Conservation (phyloP, 2,113 vertebrate species). For the Lamprologus callipterus region DNA sequence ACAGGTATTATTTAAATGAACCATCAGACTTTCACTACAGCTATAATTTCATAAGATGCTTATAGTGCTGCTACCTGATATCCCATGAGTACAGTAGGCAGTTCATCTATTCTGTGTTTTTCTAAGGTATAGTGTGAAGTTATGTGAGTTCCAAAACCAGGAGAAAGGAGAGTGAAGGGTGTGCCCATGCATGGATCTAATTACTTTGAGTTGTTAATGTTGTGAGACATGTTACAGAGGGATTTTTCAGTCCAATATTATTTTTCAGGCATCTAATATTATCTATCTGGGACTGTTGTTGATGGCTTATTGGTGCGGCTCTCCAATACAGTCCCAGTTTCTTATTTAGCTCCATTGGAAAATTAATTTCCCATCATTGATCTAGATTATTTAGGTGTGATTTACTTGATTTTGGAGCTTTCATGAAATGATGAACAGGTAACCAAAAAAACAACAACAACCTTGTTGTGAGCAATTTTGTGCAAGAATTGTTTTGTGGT, state of each 20-base stretch:
- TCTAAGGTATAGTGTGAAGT: not conserved
- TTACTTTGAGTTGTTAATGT: not conserved
- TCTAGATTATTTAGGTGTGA: not conserved
- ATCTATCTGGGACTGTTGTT: not conserved
- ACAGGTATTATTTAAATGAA: not conserved
- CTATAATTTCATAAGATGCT: not conserved
- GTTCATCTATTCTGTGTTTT: not conserved
- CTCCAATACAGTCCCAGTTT: not conserved
- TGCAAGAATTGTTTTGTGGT: not conserved
- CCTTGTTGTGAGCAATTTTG: not conserved
- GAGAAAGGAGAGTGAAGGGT: not conserved
- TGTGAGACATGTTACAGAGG: not conserved
- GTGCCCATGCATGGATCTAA: not conserved
- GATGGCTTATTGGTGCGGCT: not conserved
- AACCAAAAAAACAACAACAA: fast-evolving
- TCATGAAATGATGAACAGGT: not conserved
- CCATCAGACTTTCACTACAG: not conserved
- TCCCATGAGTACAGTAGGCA: not conserved
- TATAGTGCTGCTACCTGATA: not conserved
- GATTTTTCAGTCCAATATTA: not conserved
- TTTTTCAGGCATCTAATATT: not conserved
- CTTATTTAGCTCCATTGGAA: not conserved
- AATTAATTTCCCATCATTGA: not conserved
- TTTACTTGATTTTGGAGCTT: not conserved
- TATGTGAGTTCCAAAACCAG: not conserved